Evolutionary conservation across 2,113 vertebrate species (phyloP), one percentile per base, ranked within the genome.

Genomic region (Pterophyllum scalare): DNA sequence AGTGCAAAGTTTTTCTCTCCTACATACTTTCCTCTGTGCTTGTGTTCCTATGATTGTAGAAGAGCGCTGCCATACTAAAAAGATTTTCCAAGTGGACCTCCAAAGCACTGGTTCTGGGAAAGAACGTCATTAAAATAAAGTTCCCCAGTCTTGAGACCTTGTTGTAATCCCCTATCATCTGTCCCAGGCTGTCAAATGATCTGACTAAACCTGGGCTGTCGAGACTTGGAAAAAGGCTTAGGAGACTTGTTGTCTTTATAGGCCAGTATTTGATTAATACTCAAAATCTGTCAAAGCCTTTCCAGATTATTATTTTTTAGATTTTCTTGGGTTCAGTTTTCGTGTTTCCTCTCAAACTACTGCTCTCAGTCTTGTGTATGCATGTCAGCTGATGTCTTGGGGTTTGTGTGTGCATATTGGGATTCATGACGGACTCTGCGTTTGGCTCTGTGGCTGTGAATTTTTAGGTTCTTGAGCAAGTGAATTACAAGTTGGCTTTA

Each of bases 291-390:
- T 33, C 14, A 2, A 46, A 74, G 35, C 33, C 54, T 61, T 79
- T 56, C 75, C 64, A 75, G 57, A 75, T 19, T 62, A 40, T 33
- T 31, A 15, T 80, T 54, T 84, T 61, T 56, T 33, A 59, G 13
- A 79, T 59, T 80, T 67, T 24, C 58, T 72, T 67, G 82, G 75
- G 82, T 79, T 80, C 57, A 26, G 0, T 79, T 72, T 78, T 79
- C 72, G 59, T 88, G 74, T 89, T 88, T 76, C 72, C 85, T 88
- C 82, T 89, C 75, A 33, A 74, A 65, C 82, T 82, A 67, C 59
- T 76, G 59, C 76, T 90, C 65, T 86, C 76, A 76, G 75, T 65
- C 79, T 24, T n/a, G 19, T 58, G 13, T 35, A 13, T 93, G 91
- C 91, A 93, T 94, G 89, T 89, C 43, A 1, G 52, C n/a, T 38